Base-by-base conservation (phyloP, 1,140 invertebrate species). In the Drosophila truncata region DNA sequence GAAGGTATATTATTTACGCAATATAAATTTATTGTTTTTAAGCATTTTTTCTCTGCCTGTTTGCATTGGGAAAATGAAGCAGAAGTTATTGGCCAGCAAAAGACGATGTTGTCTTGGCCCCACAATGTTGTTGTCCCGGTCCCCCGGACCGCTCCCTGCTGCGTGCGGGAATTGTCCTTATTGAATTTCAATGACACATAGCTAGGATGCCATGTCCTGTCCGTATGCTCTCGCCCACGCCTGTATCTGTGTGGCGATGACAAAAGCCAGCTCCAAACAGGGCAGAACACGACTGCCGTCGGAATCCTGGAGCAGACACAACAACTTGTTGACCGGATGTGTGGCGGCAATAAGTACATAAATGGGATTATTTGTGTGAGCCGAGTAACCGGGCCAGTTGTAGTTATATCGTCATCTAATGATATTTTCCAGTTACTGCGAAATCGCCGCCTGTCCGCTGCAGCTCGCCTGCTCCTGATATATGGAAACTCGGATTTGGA, bases 281-380 rank as follows among this genome's bases (percentile, higher is more conserved):
- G 27, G 60, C 54, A 39, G 57, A 57, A 63, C 55, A 41, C 59
- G 41, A 77, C 62, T 63, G 72, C 74, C 71, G 55, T 35, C 9
- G 55, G 57, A 58, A 57, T 80, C 70, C 75, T 80, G 60, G 33
- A 57, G 67, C 55, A 80, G 54, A 71, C 52, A 66, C 76, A 81
- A 69, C 81, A 90, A 90, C 85, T 90, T 90, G 85, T 90, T 90
- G 85, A 85, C 81, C 85, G 85, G 74, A 90, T 79, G 61, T 78
- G 84, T 74, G 81, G 78, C 63, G 70, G 69, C 81, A 84, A 90
- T 90, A 90, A 88, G 81, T 82, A 81, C 78, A 80, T 90, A 88
- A 90, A 85, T 81, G 75, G 78, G 85, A 90, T 90, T 90, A 90
- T 90, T 71, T 90, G 67, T 84, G 59, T 60, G 49, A 64, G 82